Base-by-base conservation (phyloP, 2,113 vertebrate genomes). In the Chaetodon auriga region DNA sequence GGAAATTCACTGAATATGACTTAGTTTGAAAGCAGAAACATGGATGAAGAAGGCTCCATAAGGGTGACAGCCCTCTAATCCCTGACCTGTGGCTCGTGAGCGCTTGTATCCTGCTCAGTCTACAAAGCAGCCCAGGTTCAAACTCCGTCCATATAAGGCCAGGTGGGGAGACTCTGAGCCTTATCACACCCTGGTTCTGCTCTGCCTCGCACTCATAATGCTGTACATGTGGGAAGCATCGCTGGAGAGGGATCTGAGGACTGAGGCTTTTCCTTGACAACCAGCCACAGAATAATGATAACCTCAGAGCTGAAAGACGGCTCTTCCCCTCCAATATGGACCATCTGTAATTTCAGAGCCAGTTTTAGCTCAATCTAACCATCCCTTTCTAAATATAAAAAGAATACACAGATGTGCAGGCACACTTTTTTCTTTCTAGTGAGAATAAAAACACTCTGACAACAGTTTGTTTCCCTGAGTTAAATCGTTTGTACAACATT, bases 241-340 rank as follows among this genome's bases (percentile, higher is more conserved):
- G 48, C 85, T 89, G 91, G 86, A 89, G 60, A 74, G 19, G 65
- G 86, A 90, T 93, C 90, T 84, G 86, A 93, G 78, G 70, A 71
- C 48, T 49, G 82, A 75, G 85, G 55, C 87, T 73, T 66, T 84
- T 73, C 73, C 76, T 68, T 82, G 86, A 87, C 86, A 89, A 83
- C 87, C 84, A 82, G 83, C 92, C 91, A 80, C 89, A 90, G 84
- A 85, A 88, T 91, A 92, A 90, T 87, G 90, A 95, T 86, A 91
- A 93, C 82, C 70, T 72, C 81, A 74, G 80, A 57, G 63, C 66
- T 80, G 70, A 79, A 78, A 84, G 83, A 77, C 38, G 58, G 51
- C 76, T 75, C 86, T 85, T 81, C 81, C 85, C 18, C 13, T 73
- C 79, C 75, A 79, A 90, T 81, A 55, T 48, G 83, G 76, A 84